A percentile compares a stretch with the other conserved stretches of the same genome.
phyloP scores from a whole-genome alignment of 2,113 vertebrate genomes.

The Guaruba guarouba region DNA sequence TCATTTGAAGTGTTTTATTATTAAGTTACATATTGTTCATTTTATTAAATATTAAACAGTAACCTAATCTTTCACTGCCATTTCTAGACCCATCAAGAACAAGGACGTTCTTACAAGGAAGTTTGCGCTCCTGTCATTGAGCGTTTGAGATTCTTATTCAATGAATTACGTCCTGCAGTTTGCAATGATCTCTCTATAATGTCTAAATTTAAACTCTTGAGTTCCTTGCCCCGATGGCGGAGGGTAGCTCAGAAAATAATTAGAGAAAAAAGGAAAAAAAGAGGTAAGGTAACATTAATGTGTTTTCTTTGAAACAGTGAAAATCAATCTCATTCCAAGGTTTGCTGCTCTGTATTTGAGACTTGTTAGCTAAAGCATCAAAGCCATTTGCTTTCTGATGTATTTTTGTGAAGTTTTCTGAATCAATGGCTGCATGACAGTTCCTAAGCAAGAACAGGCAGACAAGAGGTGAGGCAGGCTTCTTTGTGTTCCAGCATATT shows the following conservation, averaged over 20 bases:
- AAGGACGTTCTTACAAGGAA: constrained; percentile 98
- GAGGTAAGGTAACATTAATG: constrained; percentile 70
- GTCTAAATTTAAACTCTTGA: constrained; percentile 92
- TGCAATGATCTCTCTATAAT: constrained; percentile 94
- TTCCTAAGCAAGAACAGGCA: neutral
- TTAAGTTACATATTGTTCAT: neutral
- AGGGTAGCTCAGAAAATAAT: constrained; percentile 93
- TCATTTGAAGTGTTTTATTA: neutral
- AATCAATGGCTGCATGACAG: neutral
- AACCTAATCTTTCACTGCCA: neutral
- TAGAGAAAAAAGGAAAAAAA: constrained; percentile 90
- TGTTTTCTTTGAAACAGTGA: neutral
- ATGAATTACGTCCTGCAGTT: constrained; percentile 93
- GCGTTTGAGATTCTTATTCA: constrained; percentile 93
- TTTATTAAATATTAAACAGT: neutral
- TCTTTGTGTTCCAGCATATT: neutral
- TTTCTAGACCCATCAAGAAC: constrained; percentile 94
- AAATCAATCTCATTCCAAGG: neutral
- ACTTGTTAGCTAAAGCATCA: neutral
- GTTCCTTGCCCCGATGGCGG: constrained; percentile 93
- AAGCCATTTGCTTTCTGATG: neutral
- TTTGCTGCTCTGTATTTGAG: neutral
- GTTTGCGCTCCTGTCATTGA: constrained; percentile 97
- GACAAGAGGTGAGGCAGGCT: neutral
- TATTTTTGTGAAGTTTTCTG: neutral